Conservation (phyloP, 1,140 invertebrate species). For the Aphis gossypii region DNA sequence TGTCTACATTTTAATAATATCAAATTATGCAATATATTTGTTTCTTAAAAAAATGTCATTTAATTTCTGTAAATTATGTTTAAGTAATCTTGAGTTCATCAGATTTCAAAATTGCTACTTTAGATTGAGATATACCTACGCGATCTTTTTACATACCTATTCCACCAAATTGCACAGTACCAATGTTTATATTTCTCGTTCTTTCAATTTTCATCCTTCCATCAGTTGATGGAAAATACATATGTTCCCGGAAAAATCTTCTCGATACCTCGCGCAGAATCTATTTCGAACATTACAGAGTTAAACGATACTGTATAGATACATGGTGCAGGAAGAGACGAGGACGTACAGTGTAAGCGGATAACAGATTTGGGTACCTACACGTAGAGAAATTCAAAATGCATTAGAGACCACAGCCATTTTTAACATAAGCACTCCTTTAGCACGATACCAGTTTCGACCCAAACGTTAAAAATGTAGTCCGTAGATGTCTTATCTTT, state of each 20-base stretch:
- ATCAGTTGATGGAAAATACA: not conserved
- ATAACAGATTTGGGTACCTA: not conserved
- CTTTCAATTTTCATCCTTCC: not conserved
- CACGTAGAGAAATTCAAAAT: constrained; percentile 11
- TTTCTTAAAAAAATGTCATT: too few species aligned
- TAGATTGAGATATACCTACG: not conserved
- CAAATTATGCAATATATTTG: too few species aligned
- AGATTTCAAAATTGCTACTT: not conserved
- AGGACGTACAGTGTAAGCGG: not conserved
- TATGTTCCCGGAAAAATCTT: not conserved
- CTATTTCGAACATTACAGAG: not conserved
- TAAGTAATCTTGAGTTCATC: too few species aligned
- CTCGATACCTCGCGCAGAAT: not conserved
- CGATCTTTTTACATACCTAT: not conserved
- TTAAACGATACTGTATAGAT: not conserved
- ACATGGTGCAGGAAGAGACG: not conserved
- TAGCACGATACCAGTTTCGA: not conserved
- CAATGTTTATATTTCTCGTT: not conserved
- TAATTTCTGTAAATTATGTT: too few species aligned
- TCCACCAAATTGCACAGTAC: not conserved
- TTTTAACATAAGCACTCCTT: not conserved
- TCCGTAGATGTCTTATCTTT: not conserved
- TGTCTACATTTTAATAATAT: too few species aligned
- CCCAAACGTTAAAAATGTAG: not conserved
- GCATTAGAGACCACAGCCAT: constrained; percentile 16